These are phyloP conservation scores for Lepilemur septentrionalis DNA, from an alignment of 2,797 vertebrate species.

Conservation along the genomic window DNA sequence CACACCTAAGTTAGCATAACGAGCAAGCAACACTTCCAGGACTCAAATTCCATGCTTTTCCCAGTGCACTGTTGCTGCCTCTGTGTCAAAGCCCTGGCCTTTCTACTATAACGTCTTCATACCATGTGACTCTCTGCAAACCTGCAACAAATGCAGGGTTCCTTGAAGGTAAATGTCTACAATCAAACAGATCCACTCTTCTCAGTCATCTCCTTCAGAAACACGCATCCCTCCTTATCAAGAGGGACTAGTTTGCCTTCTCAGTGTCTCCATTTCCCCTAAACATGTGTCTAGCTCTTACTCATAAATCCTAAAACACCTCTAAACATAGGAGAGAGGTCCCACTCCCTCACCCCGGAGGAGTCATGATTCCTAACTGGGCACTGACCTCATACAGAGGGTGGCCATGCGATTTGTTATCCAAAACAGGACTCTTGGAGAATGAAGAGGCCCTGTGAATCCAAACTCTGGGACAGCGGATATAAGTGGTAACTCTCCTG, in stretches of 20 bases:
- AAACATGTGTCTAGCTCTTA: not conserved
- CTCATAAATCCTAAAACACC: not conserved
- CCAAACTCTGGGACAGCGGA: not conserved
- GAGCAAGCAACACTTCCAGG: not conserved
- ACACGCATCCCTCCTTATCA: fast-evolving
- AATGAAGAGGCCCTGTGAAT: not conserved
- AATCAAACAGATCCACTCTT: not conserved
- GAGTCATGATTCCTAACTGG: not conserved
- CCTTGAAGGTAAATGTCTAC: not conserved
- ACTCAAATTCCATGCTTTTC: not conserved
- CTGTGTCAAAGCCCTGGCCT: not conserved
- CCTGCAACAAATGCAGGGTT: not conserved
- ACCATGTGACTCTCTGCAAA: not conserved
- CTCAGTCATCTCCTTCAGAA: not conserved
- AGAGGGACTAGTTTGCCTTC: not conserved
- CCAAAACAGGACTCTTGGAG: not conserved
- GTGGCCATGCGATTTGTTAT: not conserved
- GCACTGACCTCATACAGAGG: not conserved
- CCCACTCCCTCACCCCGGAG: not conserved
- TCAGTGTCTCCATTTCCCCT: not conserved
- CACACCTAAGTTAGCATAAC: not conserved
- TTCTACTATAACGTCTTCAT: not conserved
- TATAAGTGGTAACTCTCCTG: not conserved
- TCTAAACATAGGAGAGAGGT: not conserved
- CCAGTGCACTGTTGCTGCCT: not conserved